Evolutionary conservation across 2,888 invertebrate species (phyloP), one percentile per base, ranked within the genome.

Genomic region (Nesidiocoris tenuis): DNA sequence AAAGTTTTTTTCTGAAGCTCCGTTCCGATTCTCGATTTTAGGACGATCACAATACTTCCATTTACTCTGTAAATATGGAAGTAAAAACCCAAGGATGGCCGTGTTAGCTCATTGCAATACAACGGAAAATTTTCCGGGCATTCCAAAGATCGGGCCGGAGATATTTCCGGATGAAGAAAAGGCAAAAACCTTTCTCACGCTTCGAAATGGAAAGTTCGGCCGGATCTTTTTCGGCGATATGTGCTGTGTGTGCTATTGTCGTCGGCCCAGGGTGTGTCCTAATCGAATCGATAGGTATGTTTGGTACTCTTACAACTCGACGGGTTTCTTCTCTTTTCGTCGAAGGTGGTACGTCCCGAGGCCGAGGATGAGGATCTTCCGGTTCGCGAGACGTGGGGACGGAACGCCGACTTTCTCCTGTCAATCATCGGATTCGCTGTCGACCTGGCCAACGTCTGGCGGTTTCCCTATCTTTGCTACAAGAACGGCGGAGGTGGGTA

Each of bases 391-490:
- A 92, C 91, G 0, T 93, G 93, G 93, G 89, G 89, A 18, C 91
- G 91, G 7, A 92, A 92, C 70, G 90, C 90, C 0, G 93, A 93
- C 83, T 93, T 93, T 82, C 86, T 93, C 12, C 86, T 93, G 56
- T 93, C 92, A 78, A 93, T 93, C 82, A 93, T 93, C 80, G 93
- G 93, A 1, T 93, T 93, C 81, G 93, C 93, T 0, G 93, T 93
- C 54, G 93, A 93, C 83, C 85, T 94, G 79, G 93, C 93, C 72
- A 94, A 94, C 82, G 92, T 94, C n/a, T 93, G 93, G 93, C 85
- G 92, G 78, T 92, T 92, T 83, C 91, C 91, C 57, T 91, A 91
- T 82, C 86, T 91, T 56, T 91, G 91, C 84, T 92, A 91, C 83
- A 88, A 89, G 81, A 91, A 92, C 82, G 91, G 91, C 1, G 91